phyloP scores from a whole-genome alignment of 2,888 invertebrate genomes.

The Epicampocera succincta region DNA sequence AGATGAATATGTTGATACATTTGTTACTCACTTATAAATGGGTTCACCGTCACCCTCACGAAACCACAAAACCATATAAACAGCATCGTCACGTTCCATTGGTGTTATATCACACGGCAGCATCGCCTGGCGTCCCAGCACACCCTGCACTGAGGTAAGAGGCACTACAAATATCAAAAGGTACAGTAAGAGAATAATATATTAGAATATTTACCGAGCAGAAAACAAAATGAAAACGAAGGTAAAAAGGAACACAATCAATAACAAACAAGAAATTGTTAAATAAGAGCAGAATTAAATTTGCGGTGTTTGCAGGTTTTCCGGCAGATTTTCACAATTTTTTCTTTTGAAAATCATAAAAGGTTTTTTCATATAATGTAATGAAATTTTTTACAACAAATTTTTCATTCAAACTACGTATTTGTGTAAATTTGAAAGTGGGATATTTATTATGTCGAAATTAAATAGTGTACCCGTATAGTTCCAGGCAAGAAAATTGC shows the following conservation, averaged over 20 bases:
- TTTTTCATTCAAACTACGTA: no score
- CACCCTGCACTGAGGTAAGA: constrained; percentile 90
- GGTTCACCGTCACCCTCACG: constrained; percentile 92
- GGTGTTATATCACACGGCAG: constrained; percentile 94
- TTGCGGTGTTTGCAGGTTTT: constrained; percentile 40
- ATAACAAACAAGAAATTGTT: constrained; percentile 9
- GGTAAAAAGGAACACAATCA: constrained; percentile 29
- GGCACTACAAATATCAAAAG: constrained; percentile 85
- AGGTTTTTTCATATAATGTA: no score
- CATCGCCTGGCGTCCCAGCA: constrained; percentile 90
- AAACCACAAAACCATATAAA: constrained; percentile 95
- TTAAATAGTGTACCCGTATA: no score
- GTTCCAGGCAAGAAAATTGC: no score
- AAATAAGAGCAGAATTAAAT: constrained; percentile 53
- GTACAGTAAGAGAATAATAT: constrained; percentile 33
- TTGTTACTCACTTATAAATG: constrained; percentile 87
- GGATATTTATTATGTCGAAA: no score
- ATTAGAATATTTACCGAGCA: constrained; percentile 31
- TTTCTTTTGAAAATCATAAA: no score
- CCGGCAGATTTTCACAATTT: background rate
- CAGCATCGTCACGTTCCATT: constrained; percentile 89
- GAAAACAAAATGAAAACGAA: constrained; percentile 15
- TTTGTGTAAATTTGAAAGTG: no score
- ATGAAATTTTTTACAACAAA: no score
- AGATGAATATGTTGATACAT: constrained; percentile 44